Percentiles rank a stretch among this genome's conserved stretches.
phyloP scores from a whole-genome alignment of 1,140 invertebrate genomes.

The Mya arenaria region DNA sequence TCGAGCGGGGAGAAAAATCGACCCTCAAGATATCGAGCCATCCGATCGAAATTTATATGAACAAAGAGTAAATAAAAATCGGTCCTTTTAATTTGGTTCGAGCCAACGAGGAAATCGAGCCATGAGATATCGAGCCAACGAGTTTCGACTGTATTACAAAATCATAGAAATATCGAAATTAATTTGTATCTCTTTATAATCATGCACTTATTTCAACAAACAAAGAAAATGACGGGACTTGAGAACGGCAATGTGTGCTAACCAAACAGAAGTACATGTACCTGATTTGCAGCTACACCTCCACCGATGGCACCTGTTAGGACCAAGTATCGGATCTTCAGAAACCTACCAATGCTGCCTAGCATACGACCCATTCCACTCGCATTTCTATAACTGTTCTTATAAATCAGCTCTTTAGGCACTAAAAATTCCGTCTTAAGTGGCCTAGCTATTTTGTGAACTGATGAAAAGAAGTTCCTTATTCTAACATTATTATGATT shows the following conservation, averaged over 20 bases:
- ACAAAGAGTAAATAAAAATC: too few species aligned
- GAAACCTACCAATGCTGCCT: conserved; percentile 74
- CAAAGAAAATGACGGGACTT: too few species aligned
- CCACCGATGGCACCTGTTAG: conserved; percentile 94
- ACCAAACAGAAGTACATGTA: conserved; percentile 80
- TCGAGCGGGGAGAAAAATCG: too few species aligned
- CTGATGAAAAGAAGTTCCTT: neutral
- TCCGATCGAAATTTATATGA: too few species aligned
- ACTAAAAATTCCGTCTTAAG: neutral
- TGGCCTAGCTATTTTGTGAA: neutral
- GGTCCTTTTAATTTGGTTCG: too few species aligned
- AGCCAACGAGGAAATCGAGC: too few species aligned
- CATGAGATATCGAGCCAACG: too few species aligned
- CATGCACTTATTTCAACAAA: too few species aligned
- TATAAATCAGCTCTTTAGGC: neutral
- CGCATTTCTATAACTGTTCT: conserved; percentile 50
- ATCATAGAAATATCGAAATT: too few species aligned
- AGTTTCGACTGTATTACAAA: too few species aligned
- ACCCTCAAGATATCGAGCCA: too few species aligned
- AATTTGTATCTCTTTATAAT: too few species aligned
- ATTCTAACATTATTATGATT: neutral
- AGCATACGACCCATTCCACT: conserved; percentile 47
- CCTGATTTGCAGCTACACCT: conserved; percentile 93
- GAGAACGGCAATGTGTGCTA: neutral
- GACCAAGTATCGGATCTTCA: conserved; percentile 94